Percentiles rank a stretch among this genome's conserved stretches.
These are phyloP conservation scores for Coecobrya sp. DNA, from an alignment of 2,888 invertebrate species.

Conservation along the genomic window DNA sequence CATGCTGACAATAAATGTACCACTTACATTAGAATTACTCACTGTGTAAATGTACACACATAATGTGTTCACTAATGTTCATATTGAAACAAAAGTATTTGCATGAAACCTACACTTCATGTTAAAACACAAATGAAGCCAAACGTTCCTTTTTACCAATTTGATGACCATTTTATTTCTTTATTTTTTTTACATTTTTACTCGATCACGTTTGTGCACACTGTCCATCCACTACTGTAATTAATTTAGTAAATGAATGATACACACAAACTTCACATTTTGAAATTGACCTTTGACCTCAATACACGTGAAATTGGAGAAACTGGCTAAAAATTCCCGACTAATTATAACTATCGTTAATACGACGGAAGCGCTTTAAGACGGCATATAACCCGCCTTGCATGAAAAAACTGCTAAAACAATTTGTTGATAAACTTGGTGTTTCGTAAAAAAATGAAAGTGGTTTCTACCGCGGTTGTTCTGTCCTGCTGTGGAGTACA, in stretches of 20 bases:
- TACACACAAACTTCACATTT: neutral
- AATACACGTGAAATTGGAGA: neutral
- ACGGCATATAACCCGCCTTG: slow-evolving; percentile 14
- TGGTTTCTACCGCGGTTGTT: neutral
- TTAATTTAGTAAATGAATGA: too few species aligned
- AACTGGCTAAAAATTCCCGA: neutral
- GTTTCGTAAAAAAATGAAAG: slow-evolving; percentile 1
- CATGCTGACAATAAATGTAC: slow-evolving; percentile 23
- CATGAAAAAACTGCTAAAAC: slow-evolving; percentile 23
- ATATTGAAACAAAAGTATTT: neutral
- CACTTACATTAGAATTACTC: neutral
- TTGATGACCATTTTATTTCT: neutral
- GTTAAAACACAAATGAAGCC: too few species aligned
- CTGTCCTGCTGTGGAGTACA: slow-evolving; percentile 4
- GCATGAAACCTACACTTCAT: slow-evolving; percentile 9
- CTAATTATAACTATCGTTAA: neutral
- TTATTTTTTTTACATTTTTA: too few species aligned
- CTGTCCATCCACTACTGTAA: neutral
- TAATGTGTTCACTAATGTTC: too few species aligned
- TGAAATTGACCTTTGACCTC: neutral
- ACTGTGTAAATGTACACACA: too few species aligned
- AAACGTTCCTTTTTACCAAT: too few species aligned
- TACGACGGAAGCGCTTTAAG: slow-evolving; percentile 8
- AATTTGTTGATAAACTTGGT: neutral
- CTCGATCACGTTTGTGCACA: neutral